Evolutionary conservation across 2,888 invertebrate species (phyloP), one percentile per base, ranked within the genome.

Genomic region (Drosophila acutilabella): DNA sequence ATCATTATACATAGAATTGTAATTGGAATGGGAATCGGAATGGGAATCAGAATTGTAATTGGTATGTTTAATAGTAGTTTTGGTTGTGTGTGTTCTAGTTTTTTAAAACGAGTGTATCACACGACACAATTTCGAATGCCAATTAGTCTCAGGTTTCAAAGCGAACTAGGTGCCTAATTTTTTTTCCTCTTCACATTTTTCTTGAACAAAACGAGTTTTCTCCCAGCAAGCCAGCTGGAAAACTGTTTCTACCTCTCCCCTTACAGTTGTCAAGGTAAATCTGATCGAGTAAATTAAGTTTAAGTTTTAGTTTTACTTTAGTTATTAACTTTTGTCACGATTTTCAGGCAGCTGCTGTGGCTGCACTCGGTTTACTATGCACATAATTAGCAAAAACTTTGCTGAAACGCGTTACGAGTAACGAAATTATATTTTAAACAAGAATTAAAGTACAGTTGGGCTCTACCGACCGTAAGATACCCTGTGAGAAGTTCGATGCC

Each of bases 51-150:
- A 30, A 30, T 30, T 30, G 30, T 8, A 30, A 30, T 30, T 30
- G 30, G 30, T 36, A 44, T 67, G 57, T 54, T 50, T 50, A 30
- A 30, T 30, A 8, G 2, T 30, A 30, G 30, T 8, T 30, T 8
- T n/a, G n/a, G 1, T 8, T 58, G 53, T 64, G 73, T 78, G 41
- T 51, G 57, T 68, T 78, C 47, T 47, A 57, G 53, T 64, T 52
- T 13, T 70, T 53, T 16, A 53, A 38, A 38, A 4, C 23, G 60
- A 47, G 58, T 75, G 57, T 75, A 23, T 50, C 57, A 58, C 56
- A 62, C 56, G 40, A 62, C 73, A 47, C 47, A 64, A 73, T 78
- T 68, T 78, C 60, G 68, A 78, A 53, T 64, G 45, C 51, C 57
- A 45, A 59, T 58, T 48, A 45, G 33, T 57, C 56, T 47, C 16